phyloP scores from a whole-genome alignment of 2,888 invertebrate species.

The Sthenelais limicola region DNA sequence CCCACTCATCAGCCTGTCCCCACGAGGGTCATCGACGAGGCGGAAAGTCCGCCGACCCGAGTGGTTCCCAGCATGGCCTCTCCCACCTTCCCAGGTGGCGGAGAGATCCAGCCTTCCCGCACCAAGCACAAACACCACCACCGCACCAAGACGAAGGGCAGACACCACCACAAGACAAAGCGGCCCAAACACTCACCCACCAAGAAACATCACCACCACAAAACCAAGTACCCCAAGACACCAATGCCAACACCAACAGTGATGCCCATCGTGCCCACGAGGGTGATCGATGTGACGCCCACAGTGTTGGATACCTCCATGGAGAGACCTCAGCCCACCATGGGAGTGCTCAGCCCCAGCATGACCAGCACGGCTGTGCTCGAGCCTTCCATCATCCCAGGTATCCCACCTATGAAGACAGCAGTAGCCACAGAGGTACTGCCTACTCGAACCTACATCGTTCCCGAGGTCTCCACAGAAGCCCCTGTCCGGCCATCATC shows the following conservation, averaged over 20 bases:
- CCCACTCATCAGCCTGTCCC: slow-evolving; percentile 62
- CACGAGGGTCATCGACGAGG: slow-evolving; percentile 50
- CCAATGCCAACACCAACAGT: slow-evolving; percentile 50
- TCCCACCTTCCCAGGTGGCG: slow-evolving; percentile 63
- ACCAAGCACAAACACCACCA: slow-evolving; percentile 50
- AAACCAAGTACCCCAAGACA: slow-evolving; percentile 46
- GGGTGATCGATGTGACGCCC: slow-evolving; percentile 55
- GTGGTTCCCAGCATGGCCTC: slow-evolving; percentile 71
- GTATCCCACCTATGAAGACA: background rate
- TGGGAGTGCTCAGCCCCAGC: slow-evolving; percentile 26
- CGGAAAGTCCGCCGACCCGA: slow-evolving; percentile 58
- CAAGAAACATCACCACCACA: slow-evolving; percentile 72
- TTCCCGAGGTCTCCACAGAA: slow-evolving; percentile 73
- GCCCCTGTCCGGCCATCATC: slow-evolving; percentile 77
- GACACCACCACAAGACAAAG: slow-evolving; percentile 55
- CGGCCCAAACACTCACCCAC: slow-evolving; percentile 50
- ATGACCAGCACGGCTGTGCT: slow-evolving; percentile 45
- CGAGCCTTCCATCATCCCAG: slow-evolving; percentile 46
- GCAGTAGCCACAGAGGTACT: slow-evolving; percentile 38
- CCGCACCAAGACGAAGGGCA: slow-evolving; percentile 48
- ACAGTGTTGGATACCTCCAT: slow-evolving; percentile 53
- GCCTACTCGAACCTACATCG: slow-evolving; percentile 38
- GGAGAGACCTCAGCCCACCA: slow-evolving; percentile 42
- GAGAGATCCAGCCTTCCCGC: slow-evolving; percentile 47
- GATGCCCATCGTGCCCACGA: slow-evolving; percentile 47